Evolutionary conservation across 2,113 vertebrate genomes (phyloP).

Genomic region (Pavo muticus): DNA sequence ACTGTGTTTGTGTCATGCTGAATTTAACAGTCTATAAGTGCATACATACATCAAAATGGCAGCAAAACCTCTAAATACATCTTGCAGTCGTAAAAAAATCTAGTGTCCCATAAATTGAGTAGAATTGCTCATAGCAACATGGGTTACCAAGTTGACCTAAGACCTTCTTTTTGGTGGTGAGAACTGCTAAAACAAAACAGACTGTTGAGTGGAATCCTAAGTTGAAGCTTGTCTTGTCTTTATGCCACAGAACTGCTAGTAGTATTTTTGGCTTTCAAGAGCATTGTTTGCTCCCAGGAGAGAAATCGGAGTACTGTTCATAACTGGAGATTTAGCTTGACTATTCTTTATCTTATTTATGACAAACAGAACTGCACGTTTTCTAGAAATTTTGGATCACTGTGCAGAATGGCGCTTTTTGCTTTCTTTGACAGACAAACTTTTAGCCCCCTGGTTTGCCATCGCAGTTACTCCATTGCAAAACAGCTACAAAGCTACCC

Average conservation of each 20-base stretch:
- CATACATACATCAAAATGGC: background rate
- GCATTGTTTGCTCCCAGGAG: background rate
- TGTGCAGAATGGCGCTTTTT: background rate
- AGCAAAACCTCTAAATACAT: background rate
- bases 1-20: background rate
- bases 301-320: background rate
- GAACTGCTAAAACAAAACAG: background rate
- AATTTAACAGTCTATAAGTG: background rate
- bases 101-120: background rate
- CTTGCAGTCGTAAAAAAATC: background rate
- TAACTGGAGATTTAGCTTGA: background rate
- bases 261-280: background rate
- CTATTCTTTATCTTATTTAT: background rate
- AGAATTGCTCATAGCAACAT: background rate
- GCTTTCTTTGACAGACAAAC: background rate
- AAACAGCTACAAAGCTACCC: background rate
- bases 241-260: background rate
- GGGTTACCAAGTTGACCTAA: background rate
- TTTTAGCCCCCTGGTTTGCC: background rate
- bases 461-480: background rate
- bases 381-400: background rate
- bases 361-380: background rate
- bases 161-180: background rate
- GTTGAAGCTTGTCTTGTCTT: background rate
- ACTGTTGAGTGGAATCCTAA: background rate